Evolutionary conservation across 2,888 invertebrate genomes (phyloP).

Genomic region (Boloria selene): DNA sequence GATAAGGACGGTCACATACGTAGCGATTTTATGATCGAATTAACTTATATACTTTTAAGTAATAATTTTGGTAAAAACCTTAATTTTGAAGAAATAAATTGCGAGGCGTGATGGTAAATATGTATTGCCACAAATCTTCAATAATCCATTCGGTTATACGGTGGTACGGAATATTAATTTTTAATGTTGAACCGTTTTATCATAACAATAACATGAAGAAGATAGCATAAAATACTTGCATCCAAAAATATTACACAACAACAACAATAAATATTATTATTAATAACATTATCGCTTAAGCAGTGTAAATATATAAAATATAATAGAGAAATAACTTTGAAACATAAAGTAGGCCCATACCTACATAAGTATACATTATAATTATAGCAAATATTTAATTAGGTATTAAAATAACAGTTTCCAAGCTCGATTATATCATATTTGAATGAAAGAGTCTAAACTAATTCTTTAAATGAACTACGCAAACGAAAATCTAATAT

Average conservation of each 20-base stretch:
- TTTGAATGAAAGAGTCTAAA: slow-evolving; percentile 63
- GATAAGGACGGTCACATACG: slow-evolving; percentile 79
- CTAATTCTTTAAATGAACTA: slow-evolving; percentile 68
- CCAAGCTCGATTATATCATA: slow-evolving; percentile 77
- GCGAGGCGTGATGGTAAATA: slow-evolving; percentile 71
- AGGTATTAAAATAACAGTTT: slow-evolving; percentile 75
- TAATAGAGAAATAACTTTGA: slow-evolving; percentile 70
- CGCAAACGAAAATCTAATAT: slow-evolving; percentile 69
- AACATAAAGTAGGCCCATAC: slow-evolving; percentile 58
- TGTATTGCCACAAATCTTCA: slow-evolving; percentile 47
- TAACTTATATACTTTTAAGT: slow-evolving; percentile 63
- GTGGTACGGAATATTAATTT: slow-evolving; percentile 39
- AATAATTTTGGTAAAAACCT: slow-evolving; percentile 68
- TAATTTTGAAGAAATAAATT: slow-evolving; percentile 71
- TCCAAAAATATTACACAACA: slow-evolving; percentile 80
- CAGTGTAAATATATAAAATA: slow-evolving; percentile 79
- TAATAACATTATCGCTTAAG: slow-evolving; percentile 77
- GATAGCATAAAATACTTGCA: slow-evolving; percentile 72
- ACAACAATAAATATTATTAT: slow-evolving; percentile 75
- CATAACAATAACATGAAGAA: slow-evolving; percentile 69
- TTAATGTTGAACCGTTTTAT: slow-evolving; percentile 54
- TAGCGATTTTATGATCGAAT: slow-evolving; percentile 71
- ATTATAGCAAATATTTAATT: slow-evolving; percentile 75
- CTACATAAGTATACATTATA: slow-evolving; percentile 61
- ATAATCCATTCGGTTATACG: slow-evolving; percentile 48